Percentiles rank a stretch among this genome's conserved stretches.
Conservation (phyloP, 1,140 invertebrate species). For the Venturia canescens region DNA sequence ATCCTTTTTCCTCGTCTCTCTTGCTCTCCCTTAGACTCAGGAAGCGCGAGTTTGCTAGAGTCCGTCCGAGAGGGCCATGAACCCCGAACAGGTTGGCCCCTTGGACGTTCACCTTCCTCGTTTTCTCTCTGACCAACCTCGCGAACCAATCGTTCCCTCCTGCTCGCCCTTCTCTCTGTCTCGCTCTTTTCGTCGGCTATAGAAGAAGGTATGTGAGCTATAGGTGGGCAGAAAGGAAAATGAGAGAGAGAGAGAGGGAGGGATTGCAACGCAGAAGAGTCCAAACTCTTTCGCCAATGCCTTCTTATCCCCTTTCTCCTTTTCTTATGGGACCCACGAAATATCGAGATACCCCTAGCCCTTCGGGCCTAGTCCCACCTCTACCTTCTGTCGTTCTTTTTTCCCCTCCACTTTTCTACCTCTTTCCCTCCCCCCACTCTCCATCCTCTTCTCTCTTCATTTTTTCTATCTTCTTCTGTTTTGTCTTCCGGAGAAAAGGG, state of each 20-base stretch:
- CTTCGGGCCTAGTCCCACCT: conserved; percentile 56
- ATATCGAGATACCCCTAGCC: conserved; percentile 58
- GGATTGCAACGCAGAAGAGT: not conserved
- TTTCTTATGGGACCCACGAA: conserved; percentile 51
- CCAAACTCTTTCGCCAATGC: conserved; percentile 31
- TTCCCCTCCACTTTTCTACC: conserved; percentile 23
- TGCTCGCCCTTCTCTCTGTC: conserved; percentile 51
- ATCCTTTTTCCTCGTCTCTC: conserved; percentile 64
- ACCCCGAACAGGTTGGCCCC: conserved; percentile 78
- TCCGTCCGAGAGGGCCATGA: conserved; percentile 76
- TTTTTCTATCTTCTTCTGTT: not conserved
- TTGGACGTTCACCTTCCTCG: conserved; percentile 76
- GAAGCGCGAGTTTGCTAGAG: conserved; percentile 70
- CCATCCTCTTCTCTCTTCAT: not conserved
- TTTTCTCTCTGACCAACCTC: conserved; percentile 63
- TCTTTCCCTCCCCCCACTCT: not conserved
- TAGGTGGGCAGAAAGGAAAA: conserved; percentile 9
- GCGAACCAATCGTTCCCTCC: conserved; percentile 57
- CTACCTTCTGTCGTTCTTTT: conserved; percentile 15
- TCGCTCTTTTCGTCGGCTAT: conserved; percentile 6
- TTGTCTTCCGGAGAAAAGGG: not conserved
- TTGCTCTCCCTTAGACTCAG: not conserved
- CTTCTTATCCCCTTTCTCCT: conserved; percentile 31
- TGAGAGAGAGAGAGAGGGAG: conserved; percentile 2
- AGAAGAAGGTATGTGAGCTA: conserved; percentile 38